Base-by-base conservation (phyloP, 2,888 invertebrate genomes). In the Sipha maydis region DNA sequence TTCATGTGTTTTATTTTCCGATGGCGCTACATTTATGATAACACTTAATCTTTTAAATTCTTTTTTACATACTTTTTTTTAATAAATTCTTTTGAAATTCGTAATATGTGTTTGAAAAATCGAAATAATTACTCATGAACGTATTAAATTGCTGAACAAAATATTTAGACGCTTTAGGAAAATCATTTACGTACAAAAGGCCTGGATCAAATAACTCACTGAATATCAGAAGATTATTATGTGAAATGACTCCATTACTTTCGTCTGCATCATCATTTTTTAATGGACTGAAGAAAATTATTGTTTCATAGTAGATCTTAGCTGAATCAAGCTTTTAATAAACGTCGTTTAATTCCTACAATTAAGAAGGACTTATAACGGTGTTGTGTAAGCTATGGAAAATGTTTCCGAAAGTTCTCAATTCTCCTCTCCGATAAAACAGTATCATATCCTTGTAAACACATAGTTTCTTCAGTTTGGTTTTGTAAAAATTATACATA, bases 381-480 rank as follows among this genome's bases (percentile, higher is more conserved):
- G 56, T 1, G 17, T 0, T 0, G 8, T 1, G 0, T 0, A 61
- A 14, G 8, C 0, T 61, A 5, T 14, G 2, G n/a, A 0, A 61
- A 7, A 61, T 34, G 1, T 38, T 1, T 0, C 14, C 0, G 7
- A 61, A 25, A 25, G 17, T 11, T 0, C 25, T 34, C 61, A 7
- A 25, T 34, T 31, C 3, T n/a, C 79, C 79, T 34, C 56, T 25
- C n/a, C 8, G 38, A 0, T 25, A 0, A 0, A 25, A 79, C 1
- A 4, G 11, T 0, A 1, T 8, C 0, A 0, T 1, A 5, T 14
- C 28, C 28, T 5, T 21, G 19, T 21, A 4, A 38, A 21, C 28
- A 3, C 2, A 11, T 21, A 21, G 31, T 9, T 21, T 19, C 1
- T 48, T 9, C 8, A 9, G 1, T 11, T 48, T 11, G 48, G 8